These are phyloP conservation scores for Galerucella calmariensis DNA, from an alignment of 2,888 invertebrate species.

Conservation along the genomic window DNA sequence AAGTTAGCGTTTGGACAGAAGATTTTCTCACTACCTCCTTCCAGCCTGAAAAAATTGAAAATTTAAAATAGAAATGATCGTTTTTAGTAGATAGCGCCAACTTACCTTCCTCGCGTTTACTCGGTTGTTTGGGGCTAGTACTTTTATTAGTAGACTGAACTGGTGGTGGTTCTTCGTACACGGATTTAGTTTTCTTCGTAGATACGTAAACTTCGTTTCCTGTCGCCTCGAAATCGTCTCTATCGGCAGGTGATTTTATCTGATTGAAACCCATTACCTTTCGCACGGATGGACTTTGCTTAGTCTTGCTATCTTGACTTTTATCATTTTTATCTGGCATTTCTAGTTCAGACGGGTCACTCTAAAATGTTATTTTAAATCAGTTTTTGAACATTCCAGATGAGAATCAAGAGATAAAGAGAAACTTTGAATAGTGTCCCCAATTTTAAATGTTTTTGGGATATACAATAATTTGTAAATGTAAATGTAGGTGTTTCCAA, in stretches of 20 bases:
- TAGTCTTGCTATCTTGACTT: conserved; percentile 42
- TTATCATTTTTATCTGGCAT: conserved; percentile 45
- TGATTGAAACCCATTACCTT: conserved; percentile 79
- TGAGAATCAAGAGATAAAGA: neutral
- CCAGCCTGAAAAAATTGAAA: conserved; percentile 71
- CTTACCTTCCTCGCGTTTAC: conserved; percentile 79
- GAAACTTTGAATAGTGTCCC: neutral
- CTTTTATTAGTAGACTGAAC: conserved; percentile 41
- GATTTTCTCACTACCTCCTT: conserved; percentile 76
- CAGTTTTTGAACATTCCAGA: neutral
- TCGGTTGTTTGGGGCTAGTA: conserved; percentile 76
- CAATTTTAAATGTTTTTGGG: too few species aligned
- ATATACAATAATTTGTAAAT: too few species aligned
- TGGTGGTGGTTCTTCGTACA: conserved; percentile 44
- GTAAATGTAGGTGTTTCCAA: too few species aligned
- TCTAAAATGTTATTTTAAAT: neutral
- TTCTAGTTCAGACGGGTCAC: conserved; percentile 34
- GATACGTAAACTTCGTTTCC: conserved; percentile 73
- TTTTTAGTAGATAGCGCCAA: too few species aligned
- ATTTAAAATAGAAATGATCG: neutral
- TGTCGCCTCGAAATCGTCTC: conserved; percentile 79
- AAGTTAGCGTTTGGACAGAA: conserved; percentile 68
- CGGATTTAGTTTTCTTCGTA: conserved; percentile 62
- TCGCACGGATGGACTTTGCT: conserved; percentile 40
- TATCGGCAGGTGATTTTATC: conserved; percentile 75